phyloP scores from a whole-genome alignment of 2,113 vertebrate species.

The Oriolus oriolus region DNA sequence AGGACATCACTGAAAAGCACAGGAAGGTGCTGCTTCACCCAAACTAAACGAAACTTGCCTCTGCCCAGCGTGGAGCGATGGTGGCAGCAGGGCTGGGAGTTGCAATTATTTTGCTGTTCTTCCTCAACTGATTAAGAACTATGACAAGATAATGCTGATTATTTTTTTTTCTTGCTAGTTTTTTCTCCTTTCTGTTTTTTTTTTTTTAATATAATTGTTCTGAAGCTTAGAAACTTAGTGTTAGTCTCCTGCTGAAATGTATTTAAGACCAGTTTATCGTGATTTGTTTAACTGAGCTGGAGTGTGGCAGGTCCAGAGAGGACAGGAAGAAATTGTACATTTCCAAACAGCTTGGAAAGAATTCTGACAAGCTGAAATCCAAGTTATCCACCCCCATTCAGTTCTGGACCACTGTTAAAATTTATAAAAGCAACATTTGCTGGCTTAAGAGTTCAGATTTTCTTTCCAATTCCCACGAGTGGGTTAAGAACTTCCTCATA shows the following conservation, averaged over 20 bases:
- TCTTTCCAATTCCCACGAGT: neutral
- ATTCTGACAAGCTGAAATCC: neutral
- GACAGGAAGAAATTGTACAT: neutral
- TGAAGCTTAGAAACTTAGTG: neutral
- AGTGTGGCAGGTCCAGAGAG: accelerated
- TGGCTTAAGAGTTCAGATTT: neutral
- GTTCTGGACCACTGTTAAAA: neutral
- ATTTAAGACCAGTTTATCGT: neutral
- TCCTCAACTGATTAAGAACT: neutral
- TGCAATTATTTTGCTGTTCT: neutral
- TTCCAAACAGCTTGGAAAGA: neutral
- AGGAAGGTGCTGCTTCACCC: neutral
- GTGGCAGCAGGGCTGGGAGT: accelerated
- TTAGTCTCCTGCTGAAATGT: neutral
- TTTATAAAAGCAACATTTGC: neutral
- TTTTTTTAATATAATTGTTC: neutral
- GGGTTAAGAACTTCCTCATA: neutral
- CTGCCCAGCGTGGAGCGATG: accelerated
- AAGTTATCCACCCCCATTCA: too few species aligned
- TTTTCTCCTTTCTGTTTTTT: neutral
- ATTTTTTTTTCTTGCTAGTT: neutral
- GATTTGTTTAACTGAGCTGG: neutral
- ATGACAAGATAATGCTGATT: too few species aligned
- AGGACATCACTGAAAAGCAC: neutral
- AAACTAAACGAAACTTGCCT: neutral